A percentile compares a stretch with the other conserved stretches of the same genome.
Evolutionary conservation across 2,888 invertebrate genomes (phyloP).

Genomic region (Celastrina argiolus): DNA sequence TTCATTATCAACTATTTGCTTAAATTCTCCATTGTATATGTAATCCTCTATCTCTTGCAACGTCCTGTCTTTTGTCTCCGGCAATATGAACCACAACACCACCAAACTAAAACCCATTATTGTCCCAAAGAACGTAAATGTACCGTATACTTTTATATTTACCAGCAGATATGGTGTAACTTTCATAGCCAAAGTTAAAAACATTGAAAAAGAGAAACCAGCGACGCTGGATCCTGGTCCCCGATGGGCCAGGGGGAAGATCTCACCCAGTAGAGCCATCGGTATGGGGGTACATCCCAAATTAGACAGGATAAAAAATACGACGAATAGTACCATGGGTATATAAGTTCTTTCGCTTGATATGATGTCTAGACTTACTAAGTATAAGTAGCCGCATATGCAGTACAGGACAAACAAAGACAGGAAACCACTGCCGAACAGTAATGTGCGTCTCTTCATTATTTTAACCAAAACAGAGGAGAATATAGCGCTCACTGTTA

Average conservation of each 20-base stretch:
- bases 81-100: constrained; percentile 38
- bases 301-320: constrained; percentile 51
- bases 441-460: constrained; percentile 46
- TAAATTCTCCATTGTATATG: constrained; percentile 43
- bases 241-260: constrained; percentile 54
- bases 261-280: constrained; percentile 53
- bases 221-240: constrained; percentile 44
- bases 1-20: constrained; percentile 36
- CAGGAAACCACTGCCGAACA: constrained; percentile 48
- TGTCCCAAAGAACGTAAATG: constrained; percentile 49
- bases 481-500: constrained; percentile 44
- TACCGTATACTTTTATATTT: constrained; percentile 47
- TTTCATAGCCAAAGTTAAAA: constrained; percentile 44
- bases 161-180: constrained; percentile 45
- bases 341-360: constrained; percentile 42
- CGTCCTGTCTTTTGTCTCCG: constrained; percentile 45
- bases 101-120: constrained; percentile 36
- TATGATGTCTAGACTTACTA: constrained; percentile 39
- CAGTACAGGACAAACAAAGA: constrained; percentile 40
- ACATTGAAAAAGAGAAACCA: constrained; percentile 43
- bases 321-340: constrained; percentile 43
- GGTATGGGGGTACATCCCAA: constrained; percentile 58
- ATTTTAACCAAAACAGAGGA: constrained; percentile 49
- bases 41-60: constrained; percentile 44
- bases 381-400: constrained; percentile 45